Evolutionary conservation across 2,888 invertebrate species (phyloP), one percentile per base, ranked within the genome.

Genomic region (Ecliptopera silaceata): DNA sequence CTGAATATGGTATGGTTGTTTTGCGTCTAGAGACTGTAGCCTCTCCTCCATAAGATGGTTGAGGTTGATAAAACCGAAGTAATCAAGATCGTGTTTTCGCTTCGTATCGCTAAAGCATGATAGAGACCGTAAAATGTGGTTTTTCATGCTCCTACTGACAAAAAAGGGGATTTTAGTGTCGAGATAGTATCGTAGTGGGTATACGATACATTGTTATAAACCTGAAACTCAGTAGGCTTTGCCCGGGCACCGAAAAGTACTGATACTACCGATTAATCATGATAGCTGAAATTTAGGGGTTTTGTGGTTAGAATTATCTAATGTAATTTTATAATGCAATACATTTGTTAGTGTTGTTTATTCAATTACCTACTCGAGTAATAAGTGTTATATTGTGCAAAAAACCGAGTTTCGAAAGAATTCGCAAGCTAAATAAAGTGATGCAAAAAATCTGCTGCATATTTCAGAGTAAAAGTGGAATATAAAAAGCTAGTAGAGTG

Each of bases 401-500:
- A 1, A 26, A 26, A 26, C 1, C 10, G 6, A 26, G 8, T 26
- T 26, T 26, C 6, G 1, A 26, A 26, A 26, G 26, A 26, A 26
- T 1, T 8, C 26, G 8, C 26, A 26, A 26, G 4, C 20, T 3
- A 26, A 26, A 0, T 6, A 26, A 8, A 6, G 6, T 26, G 26
- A 8, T 26, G 26, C 10, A 8, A 26, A 26, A 18, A 26, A 12
- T 26, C 47, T 8, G 62, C 48, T 45, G 50, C 58, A 56, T 29
- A 56, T 48, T 56, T 38, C 17, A 32, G 31, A 15, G 12, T 34
- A 57, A 59, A 48, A 29, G 46, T 57, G 34, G 18, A 58, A 59
- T 58, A 56, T 63, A 34, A 61, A 61, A 61, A 59, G 59, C 58
- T 56, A 62, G 39, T 53, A 52, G 65, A 54, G 59, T 54, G 57